These are phyloP conservation scores for Leucoraja ocellata DNA, from an alignment of 2,797 vertebrate genomes.

Conservation along the genomic window DNA sequence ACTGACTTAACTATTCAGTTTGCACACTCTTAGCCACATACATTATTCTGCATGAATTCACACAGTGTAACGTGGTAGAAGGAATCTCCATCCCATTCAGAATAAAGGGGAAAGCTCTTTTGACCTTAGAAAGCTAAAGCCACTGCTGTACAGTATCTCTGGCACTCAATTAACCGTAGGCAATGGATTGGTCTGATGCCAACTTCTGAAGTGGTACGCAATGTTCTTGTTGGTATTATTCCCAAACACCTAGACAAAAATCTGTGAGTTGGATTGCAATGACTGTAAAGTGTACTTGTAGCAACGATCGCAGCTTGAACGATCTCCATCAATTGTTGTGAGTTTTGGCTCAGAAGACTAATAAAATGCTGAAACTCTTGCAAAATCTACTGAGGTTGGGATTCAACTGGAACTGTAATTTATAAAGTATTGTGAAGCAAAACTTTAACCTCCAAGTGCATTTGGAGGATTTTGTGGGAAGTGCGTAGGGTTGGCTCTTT, in stretches of 20 bases:
- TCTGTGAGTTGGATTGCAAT: not conserved
- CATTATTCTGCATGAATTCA: conserved; percentile 28
- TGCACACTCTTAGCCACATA: conserved; percentile 13
- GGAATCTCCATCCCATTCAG: not conserved
- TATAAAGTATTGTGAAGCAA: too few relatives aligned
- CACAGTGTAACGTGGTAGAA: not conserved
- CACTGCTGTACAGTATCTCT: not conserved
- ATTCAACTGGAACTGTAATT: not conserved
- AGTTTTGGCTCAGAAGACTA: not conserved
- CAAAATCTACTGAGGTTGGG: not conserved
- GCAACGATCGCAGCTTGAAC: not conserved
- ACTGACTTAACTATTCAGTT: conserved; percentile 28
- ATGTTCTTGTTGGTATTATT: not conserved
- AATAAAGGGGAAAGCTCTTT: not conserved
- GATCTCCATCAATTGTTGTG: not conserved
- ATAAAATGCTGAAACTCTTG: not conserved
- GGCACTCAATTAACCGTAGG: not conserved
- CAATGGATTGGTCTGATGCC: not conserved
- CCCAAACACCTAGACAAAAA: not conserved
- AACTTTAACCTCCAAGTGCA: too few relatives aligned
- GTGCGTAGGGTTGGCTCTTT: too few relatives aligned
- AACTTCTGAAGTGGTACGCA: not conserved
- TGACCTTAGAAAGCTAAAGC: not conserved
- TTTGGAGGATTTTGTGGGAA: too few relatives aligned
- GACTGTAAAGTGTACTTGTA: not conserved